phyloP scores from a whole-genome alignment of 2,888 invertebrate species.

The Trichopoda pennipes region DNA sequence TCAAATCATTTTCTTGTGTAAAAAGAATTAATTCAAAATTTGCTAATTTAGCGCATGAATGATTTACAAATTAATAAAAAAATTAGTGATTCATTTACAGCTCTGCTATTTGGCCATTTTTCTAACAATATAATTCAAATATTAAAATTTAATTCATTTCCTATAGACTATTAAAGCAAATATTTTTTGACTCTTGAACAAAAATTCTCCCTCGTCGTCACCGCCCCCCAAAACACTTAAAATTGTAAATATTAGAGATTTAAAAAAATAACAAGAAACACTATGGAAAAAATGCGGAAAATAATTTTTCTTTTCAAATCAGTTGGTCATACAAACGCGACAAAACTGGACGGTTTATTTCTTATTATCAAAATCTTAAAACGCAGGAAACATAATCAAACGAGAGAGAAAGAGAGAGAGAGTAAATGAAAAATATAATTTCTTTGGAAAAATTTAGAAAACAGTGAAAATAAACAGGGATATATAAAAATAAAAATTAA shows the following conservation, averaged over 20 bases:
- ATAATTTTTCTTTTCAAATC: conserved; percentile 54
- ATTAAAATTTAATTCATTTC: too few species aligned
- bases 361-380: conserved; percentile 58
- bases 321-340: conserved; percentile 63
- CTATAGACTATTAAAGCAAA: too few species aligned
- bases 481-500: conserved; percentile 45
- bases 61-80: too few species aligned
- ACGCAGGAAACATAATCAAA: conserved; percentile 34
- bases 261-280: conserved; percentile 36
- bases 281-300: conserved; percentile 63
- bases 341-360: conserved; percentile 59
- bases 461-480: conserved; percentile 36
- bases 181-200: background rate
- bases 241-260: conserved; percentile 38
- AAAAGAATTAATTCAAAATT: too few species aligned
- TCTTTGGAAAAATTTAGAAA: conserved; percentile 32
- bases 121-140: too few species aligned
- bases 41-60: too few species aligned
- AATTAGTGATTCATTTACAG: too few species aligned
- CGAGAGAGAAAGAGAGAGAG: conserved; percentile 59
- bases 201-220: background rate
- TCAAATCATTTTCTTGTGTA: too few species aligned
- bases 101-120: too few species aligned
- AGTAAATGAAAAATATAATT: conserved; percentile 49
- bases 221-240: conserved; percentile 53